Evolutionary conservation across 2,888 invertebrate genomes (phyloP), one percentile per base, ranked within the genome.

Genomic region (Monopis laevigella): DNA sequence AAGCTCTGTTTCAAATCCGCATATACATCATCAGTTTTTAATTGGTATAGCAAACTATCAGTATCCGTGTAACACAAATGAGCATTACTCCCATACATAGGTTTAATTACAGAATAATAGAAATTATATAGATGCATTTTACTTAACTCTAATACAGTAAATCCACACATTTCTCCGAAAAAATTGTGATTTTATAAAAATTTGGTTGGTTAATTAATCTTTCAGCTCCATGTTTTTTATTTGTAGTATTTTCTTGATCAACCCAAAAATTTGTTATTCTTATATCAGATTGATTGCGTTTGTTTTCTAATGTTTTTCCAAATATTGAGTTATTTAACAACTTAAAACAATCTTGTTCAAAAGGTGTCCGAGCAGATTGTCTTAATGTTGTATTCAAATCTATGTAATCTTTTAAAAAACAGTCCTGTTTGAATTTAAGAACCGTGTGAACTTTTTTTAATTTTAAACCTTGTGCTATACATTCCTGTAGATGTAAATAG

Each of bases 71-170:
- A n/a, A n/a, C n/a, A n/a, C n/a, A n/a, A n/a, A n/a, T n/a, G n/a
- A n/a, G n/a, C n/a, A n/a, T n/a, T n/a, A n/a, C n/a, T n/a, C n/a
- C n/a, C n/a, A n/a, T n/a, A n/a, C n/a, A n/a, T n/a, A n/a, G n/a
- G n/a, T 28, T 26, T 39, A 17, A 47, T 46, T 4, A 41, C 14
- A 11, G 26, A 8, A 18, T 47, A 46, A 32, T 45, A 39, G 43
- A 47, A 49, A 7, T 44, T 8, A 16, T 46, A 48, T 12, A 48
- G 18, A 29, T 46, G 46, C 12, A 17, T 24, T 27, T 48, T 48
- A 3, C 45, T 24, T 6, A 38, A 27, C 30, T 48, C 48, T 19
- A n/a, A n/a, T 7, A 45, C 38, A 2, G 40, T 8, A 30, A 45
- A 45, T 2, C 42, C 42, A 39, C 27, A 46, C 34, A 4, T n/a